Base-by-base conservation (phyloP, 92 coral and sea anemone genomes). In the Desmophyllum pertusum region DNA sequence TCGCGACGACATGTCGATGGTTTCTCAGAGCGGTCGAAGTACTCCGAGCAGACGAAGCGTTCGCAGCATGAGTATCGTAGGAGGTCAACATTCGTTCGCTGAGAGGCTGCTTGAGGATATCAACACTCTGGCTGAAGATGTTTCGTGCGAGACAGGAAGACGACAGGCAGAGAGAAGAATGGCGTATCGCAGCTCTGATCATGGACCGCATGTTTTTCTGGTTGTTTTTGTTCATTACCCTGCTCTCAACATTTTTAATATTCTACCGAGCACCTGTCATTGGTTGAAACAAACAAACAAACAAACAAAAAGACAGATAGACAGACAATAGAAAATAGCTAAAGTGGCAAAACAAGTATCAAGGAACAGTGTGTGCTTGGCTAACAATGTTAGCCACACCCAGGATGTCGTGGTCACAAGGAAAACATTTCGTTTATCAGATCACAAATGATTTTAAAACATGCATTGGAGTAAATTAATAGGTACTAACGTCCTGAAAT, bases 151-250 rank as follows among this genome's bases (percentile, higher is more conserved):
- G 81, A 48, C 95, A 94, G 40, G 98, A 94, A 39, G 95, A 94
- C 65, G 98, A 94, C 45, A 83, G 98, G 39, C 90, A 91, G 13
- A 70, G 98, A 41, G 98, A 94, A 29, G 98, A 94, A 33, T 94
- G 98, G 98, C 89, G 98, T 11, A 89, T 91, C 35, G 98, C 98
- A 4, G 98, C 98, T 2, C 85, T 94, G 41, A 93, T 94, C 15
- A 73, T 94, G 70, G 98, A 94, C 52, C 91, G 98, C 61, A 90
- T 94, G 89, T 94, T 94, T 85, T 94, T 94, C 62, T 94, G 98
- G 98, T 77, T 91, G 75, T 89, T 94, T 70, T 70, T 90, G 36
- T 83, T 89, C 52, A 87, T 88, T 7, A 80, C 98, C 5, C 64
- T 81, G 21, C 52, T 91, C 52, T 63, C 92, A 5, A 80, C 90